Base-by-base conservation (phyloP, 2,113 vertebrate genomes). In the Ameiurus melas region DNA sequence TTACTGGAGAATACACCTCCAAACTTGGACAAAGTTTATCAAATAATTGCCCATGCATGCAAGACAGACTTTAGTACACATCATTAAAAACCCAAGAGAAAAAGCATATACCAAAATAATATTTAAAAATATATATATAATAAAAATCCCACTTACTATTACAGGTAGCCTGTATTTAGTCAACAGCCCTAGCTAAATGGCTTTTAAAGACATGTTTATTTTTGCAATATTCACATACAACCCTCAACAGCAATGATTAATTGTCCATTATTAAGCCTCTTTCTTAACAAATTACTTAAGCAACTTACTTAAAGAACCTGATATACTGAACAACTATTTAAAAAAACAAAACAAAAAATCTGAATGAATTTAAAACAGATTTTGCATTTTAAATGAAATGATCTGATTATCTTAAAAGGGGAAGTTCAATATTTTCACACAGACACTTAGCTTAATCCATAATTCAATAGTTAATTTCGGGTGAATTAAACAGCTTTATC, bases 1-100 rank as follows among this genome's bases (percentile, higher is more conserved):
- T 80, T 17, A 55, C 60, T 55, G 19, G 27, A 62, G 39, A 70
- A 36, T 20, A 86, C 22, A 70, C 68, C 68, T 47, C 85, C 22
- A 83, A 55, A 79, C 30, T 82, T 68, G 80, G 79, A 84, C 55
- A n/a, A 66, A n/a, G 64, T 39, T 51, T 55, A 83, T 30, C 87
- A 64, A 78, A 75, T 60, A 81, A 85, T 55, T 30, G 33, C 84
- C 70, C 60, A 79, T 79, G 84, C 83, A 89, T 91, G 84, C 79
- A 89, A 83, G 77, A 85, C 60, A 83, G 16, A 83, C 51, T 14
- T 53, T 70, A 17, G 27, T 60, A 87, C 25, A 70, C 39, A 16
- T 58, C 39, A 20, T 66, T 20, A 27, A 88, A 90, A 85, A 82
- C 33, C 27, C 20, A 53, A 87, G 57, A 82, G n/a, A 87, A 51